Evolutionary conservation across 2,113 vertebrate genomes (phyloP).

Genomic region (Paradisaea rubra): DNA sequence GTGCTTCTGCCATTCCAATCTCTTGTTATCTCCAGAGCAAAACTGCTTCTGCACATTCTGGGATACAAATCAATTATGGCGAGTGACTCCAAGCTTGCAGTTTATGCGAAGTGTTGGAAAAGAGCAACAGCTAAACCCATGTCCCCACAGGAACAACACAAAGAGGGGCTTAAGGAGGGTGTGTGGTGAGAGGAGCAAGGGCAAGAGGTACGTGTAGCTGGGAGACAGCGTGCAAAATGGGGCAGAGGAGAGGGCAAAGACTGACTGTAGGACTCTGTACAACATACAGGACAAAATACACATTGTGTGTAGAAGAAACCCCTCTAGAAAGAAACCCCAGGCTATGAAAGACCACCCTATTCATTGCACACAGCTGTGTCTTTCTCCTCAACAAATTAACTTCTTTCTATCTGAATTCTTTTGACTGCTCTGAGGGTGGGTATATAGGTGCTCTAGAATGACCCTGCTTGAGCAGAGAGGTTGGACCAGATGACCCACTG

Average conservation of each 20-base stretch:
- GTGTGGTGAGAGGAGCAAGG: not conserved
- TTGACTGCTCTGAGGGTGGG: not conserved
- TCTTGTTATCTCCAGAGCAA: not conserved
- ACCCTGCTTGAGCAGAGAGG: not conserved
- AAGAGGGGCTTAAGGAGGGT: not conserved
- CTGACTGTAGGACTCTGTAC: not conserved
- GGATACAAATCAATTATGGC: not conserved
- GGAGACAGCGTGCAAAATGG: not conserved
- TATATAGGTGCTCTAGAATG: not conserved
- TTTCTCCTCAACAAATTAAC: not conserved
- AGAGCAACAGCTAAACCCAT: not conserved
- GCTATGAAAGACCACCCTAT: not conserved
- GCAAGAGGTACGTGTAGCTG: accelerated
- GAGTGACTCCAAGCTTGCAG: not conserved
- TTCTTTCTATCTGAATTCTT: not conserved
- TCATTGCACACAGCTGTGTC: not conserved
- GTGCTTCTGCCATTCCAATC: not conserved
- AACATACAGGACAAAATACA: not conserved
- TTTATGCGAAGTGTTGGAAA: not conserved
- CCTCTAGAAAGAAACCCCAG: not conserved
- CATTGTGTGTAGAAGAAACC: not conserved
- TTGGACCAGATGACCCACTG: not conserved
- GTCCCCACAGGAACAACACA: not conserved
- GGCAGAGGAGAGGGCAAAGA: not conserved
- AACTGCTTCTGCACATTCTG: not conserved